phyloP scores from a whole-genome alignment of 2,888 invertebrate species.

The Tethea ocularis region DNA sequence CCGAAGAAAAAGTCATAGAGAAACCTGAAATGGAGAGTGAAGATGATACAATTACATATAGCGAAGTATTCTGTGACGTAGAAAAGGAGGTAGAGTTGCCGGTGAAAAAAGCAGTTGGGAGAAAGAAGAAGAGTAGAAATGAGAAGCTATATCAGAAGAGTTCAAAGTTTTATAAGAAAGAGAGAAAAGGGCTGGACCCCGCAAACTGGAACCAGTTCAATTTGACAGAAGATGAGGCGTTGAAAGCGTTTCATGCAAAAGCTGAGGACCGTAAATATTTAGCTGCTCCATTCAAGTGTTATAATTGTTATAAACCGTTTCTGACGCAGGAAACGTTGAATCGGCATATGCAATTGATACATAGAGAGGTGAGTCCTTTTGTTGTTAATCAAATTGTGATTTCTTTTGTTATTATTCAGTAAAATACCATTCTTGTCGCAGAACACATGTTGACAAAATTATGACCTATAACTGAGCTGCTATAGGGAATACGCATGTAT shows the following conservation, averaged over 20 bases:
- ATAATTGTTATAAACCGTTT: conserved; percentile 67
- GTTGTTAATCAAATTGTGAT: too few relatives aligned
- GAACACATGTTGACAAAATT: too few relatives aligned
- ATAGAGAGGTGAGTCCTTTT: conserved; percentile 56
- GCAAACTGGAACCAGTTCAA: conserved; percentile 59
- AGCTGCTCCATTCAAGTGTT: conserved; percentile 59
- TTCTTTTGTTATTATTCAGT: too few relatives aligned
- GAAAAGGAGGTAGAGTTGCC: not conserved
- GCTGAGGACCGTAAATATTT: conserved; percentile 54
- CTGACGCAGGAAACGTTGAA: conserved; percentile 66
- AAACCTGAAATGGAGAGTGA: not conserved
- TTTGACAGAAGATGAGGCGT: conserved; percentile 63
- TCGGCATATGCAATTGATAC: conserved; percentile 60
- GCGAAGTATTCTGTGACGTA: conserved; percentile 1
- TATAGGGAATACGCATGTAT: too few relatives aligned
- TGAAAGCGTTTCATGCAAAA: conserved; percentile 53
- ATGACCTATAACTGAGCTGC: too few relatives aligned
- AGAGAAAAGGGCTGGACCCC: conserved; percentile 46
- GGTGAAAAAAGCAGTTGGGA: conserved; percentile 14
- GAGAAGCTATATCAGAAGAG: conserved; percentile 30
- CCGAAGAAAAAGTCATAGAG: not conserved
- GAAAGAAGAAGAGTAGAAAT: conserved; percentile 18
- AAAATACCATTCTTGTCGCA: too few relatives aligned
- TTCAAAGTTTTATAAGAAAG: conserved; percentile 36
- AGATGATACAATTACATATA: not conserved